Evolutionary conservation across 2,113 vertebrate species (phyloP).

Genomic region (Aptenodytes forsteri): DNA sequence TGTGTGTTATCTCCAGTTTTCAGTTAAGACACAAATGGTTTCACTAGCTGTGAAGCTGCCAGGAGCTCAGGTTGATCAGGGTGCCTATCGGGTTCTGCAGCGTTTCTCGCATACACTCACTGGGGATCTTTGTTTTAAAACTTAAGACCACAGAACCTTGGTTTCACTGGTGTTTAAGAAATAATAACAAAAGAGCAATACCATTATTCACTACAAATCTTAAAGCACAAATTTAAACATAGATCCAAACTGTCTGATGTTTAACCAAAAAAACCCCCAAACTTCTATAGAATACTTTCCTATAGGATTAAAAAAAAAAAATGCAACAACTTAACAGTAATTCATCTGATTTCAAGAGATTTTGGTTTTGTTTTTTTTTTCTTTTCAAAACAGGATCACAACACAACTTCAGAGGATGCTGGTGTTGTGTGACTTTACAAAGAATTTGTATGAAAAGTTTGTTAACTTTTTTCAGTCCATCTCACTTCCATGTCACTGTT

Average conservation of each 20-base stretch:
- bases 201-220: neutral
- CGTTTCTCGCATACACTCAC: neutral
- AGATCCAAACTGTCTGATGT: neutral
- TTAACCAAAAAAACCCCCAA: neutral
- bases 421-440: slow-evolving; percentile 73
- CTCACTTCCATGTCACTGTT: slow-evolving; percentile 67
- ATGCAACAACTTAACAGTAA: neutral
- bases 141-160: neutral
- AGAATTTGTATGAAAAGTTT: slow-evolving; percentile 73
- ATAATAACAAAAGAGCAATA: neutral
- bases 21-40: neutral
- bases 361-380: neutral
- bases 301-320: neutral
- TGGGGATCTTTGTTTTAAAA: neutral
- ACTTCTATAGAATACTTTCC: neutral
- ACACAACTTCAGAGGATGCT: slow-evolving; percentile 75
- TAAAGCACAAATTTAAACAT: neutral
- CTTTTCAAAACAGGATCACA: slow-evolving; percentile 70
- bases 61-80: neutral
- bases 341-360: neutral
- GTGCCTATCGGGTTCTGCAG: neutral
- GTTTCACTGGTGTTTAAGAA: neutral
- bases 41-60: neutral
- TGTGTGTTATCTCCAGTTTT: neutral
- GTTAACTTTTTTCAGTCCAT: slow-evolving; percentile 72